Evolutionary conservation across 2,113 vertebrate species (phyloP).

Genomic region (Onychostoma macrolepis): DNA sequence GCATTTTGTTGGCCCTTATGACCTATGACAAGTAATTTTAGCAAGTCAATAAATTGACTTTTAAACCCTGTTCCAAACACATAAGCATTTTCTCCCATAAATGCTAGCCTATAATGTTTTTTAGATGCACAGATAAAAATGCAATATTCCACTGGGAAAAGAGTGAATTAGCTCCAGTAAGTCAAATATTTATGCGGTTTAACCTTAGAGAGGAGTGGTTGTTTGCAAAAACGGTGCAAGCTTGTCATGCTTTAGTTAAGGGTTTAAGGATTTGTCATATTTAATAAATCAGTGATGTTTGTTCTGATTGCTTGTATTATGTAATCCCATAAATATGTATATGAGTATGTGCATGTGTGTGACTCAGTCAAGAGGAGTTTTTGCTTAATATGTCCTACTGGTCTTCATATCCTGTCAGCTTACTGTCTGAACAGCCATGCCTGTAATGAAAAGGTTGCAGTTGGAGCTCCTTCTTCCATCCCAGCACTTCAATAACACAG

Average conservation of each 20-base stretch:
- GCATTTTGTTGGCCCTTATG: constrained; percentile 38
- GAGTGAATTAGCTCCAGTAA: neutral
- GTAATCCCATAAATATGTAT: neutral
- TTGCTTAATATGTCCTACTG: constrained; percentile 35
- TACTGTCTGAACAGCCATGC: constrained; percentile 39
- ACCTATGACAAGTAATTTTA: constrained; percentile 41
- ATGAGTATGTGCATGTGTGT: neutral
- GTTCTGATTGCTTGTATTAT: neutral
- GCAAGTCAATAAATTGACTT: constrained; percentile 27
- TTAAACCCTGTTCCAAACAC: neutral
- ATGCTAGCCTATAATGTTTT: neutral
- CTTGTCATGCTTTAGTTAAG: constrained; percentile 9
- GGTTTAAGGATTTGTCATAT: neutral
- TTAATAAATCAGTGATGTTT: neutral
- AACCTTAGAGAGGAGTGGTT: neutral
- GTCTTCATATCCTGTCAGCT: constrained; percentile 31
- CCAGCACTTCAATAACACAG: neutral
- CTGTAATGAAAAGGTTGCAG: neutral
- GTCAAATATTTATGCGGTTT: neutral
- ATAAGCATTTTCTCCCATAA: neutral
- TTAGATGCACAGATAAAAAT: constrained; percentile 6
- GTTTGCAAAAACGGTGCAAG: neutral
- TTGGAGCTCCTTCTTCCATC: neutral
- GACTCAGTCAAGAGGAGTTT: neutral
- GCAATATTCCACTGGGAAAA: neutral